phyloP scores from a whole-genome alignment of 2,797 vertebrate species.

The Anguilla megastoma region DNA sequence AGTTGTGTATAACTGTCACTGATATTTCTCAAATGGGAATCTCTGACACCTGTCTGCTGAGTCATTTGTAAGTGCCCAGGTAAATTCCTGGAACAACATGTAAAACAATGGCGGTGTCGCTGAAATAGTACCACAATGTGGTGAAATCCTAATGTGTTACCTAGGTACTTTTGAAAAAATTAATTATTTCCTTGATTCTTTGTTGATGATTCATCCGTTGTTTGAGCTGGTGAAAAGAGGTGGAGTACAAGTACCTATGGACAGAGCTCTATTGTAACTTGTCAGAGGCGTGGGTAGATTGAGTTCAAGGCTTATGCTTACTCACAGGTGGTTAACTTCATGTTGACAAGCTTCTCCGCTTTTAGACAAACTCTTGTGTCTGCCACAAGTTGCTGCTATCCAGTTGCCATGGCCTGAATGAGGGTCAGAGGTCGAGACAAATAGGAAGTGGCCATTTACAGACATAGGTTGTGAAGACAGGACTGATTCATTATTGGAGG shows the following conservation, averaged over 20 bases:
- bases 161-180: conserved; percentile 20
- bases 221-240: not conserved
- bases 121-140: not conserved
- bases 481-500: conserved; percentile 38
- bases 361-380: conserved; percentile 9
- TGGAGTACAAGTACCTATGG: not conserved
- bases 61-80: not conserved
- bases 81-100: not conserved
- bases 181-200: conserved; percentile 2
- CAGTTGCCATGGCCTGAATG: conserved; percentile 53
- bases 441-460: conserved; percentile 65
- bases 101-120: not conserved
- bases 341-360: not conserved
- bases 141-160: not conserved
- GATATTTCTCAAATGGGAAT: not conserved
- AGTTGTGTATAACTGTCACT: not conserved
- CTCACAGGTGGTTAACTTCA: not conserved
- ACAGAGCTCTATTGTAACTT: not conserved
- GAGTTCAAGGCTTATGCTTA: not conserved
- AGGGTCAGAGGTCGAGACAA: conserved; percentile 58
- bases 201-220: not conserved
- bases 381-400: conserved; percentile 40
- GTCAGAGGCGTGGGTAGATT: not conserved
- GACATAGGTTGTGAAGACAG: conserved; percentile 49
- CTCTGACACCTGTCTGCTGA: not conserved